These are phyloP conservation scores for Erynnis tages DNA, from an alignment of 2,888 invertebrate species.

Conservation along the genomic window DNA sequence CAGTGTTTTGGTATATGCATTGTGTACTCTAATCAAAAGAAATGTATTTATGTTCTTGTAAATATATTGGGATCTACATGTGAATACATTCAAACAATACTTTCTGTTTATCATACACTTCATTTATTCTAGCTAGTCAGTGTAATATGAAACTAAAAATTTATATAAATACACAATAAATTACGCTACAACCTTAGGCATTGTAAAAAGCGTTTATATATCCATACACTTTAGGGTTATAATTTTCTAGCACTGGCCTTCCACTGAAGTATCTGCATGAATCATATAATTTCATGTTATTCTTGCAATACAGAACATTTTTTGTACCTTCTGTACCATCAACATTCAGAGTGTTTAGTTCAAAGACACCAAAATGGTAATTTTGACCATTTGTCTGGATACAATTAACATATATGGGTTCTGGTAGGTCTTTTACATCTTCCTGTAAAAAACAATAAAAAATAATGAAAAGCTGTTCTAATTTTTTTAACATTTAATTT, in stretches of 20 bases:
- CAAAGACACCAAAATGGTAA: constrained; percentile 91
- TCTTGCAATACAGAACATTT: constrained; percentile 91
- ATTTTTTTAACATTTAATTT: background rate
- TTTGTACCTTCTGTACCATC: constrained; percentile 80
- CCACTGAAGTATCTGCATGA: constrained; percentile 84
- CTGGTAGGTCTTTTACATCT: constrained; percentile 83
- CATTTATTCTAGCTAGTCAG: constrained; percentile 33
- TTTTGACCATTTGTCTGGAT: constrained; percentile 89
- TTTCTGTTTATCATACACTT: constrained; percentile 38
- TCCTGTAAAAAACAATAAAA: constrained; percentile 63
- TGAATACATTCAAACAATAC: constrained; percentile 69
- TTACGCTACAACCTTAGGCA: constrained; percentile 62
- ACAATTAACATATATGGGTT: constrained; percentile 91
- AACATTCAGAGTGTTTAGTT: constrained; percentile 90
- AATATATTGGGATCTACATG: constrained; percentile 77
- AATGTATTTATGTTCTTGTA: constrained; percentile 80
- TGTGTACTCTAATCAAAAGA: constrained; percentile 71
- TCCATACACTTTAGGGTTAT: constrained; percentile 89
- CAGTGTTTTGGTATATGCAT: constrained; percentile 74
- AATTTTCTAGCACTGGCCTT: constrained; percentile 85
- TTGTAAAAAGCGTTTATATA: constrained; percentile 90
- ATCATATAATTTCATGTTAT: constrained; percentile 84
- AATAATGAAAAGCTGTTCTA: background rate
- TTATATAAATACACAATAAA: constrained; percentile 30
- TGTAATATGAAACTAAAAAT: constrained; percentile 16